Base-by-base conservation (phyloP, 2,113 vertebrate species). In the Girardinichthys multiradiatus region DNA sequence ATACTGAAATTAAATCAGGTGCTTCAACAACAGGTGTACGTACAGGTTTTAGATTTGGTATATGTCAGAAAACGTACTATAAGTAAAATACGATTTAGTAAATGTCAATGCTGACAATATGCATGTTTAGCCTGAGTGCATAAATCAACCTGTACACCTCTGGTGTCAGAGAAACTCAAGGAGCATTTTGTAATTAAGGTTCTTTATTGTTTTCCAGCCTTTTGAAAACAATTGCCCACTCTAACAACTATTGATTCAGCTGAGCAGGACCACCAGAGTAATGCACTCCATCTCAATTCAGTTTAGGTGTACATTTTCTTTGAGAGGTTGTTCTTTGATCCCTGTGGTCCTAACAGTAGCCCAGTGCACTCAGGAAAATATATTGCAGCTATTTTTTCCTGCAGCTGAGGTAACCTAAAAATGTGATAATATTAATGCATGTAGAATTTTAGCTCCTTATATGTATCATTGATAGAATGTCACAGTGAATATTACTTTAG, bases 381-480 rank as follows among this genome's bases (percentile, higher is more conserved):
- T 71, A 67, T 33, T n/a, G 68, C 67, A 74, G 80, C 66, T 69
- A 70, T 80, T 26, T 70, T 80, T 71, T 81, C 83, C 79, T 42
- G 64, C 48, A 72, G 82, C 64, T 2, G 24, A 74, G 67, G 76
- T 81, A 89, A 90, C 89, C 72, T 80, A 73, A 76, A 74, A 88
- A 81, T 63, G 77, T 84, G 86, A 87, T 87, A 86, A 85, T 60
- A 79, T 79, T 70, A 80, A 74, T 68, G 78, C 65, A 77, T 75
- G 75, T 59, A 62, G 73, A 78, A 70, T 72, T 75, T 64, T 57
- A n/a, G n/a, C n/a, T n/a, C n/a, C n/a, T n/a, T n/a, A n/a, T 81
- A 79, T 81, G 83, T 83, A 68, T 88, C 85, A 88, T 84, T 90
- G 86, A 90, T 80, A 81, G 69, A 90, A 90, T 87, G 87, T 90